Evolutionary conservation across 23 tunicate species (phyloP), one percentile per base, ranked within the genome.

Genomic region (Phallusia fumigata): DNA sequence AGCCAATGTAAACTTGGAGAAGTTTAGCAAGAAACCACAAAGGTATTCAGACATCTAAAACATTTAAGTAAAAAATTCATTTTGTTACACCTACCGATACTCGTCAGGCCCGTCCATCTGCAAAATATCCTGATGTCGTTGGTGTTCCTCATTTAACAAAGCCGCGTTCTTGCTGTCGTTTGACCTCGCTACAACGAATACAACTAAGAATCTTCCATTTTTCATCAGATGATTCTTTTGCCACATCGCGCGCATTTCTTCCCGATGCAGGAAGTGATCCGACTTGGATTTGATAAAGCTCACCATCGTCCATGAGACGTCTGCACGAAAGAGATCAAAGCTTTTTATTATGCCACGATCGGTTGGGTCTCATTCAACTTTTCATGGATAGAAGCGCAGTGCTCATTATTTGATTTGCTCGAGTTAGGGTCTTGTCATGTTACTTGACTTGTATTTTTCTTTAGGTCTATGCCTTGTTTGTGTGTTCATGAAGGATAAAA

Each of bases 81-180:
- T 40, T 40, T 3, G 10, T 10, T 3, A 40, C 5, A 40, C 47
- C 10, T 6, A 58, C 69, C 69, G 8, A 24, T 58, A 58, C 69
- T 58, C 69, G 28, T 58, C 69, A 21, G 69, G 69, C 69, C 69
- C 69, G 28, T 58, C 69, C 69, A 58, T 58, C 13, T 58, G 69
- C 28, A 58, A 16, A 1, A 58, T 58, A 58, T 58, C 69, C 2
- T 58, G 26, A 58, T 58, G 28, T 58, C 28, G 8, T 24, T 24
- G 15, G 13, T 58, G 69, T 58, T 58, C 69, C 28, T 58, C 69
- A 13, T 58, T 24, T 1, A 58, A 13, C 28, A 58, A 13, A 58
- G 28, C 28, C 28, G 69, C 69, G 16, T 58, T 24, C 69, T 22
- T 58, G 26, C 28, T 24, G 28, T 22, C 26, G 13, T 58, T 58